Conservation (phyloP, 2,797 vertebrate species). For the Atherinosoma microstoma region DNA sequence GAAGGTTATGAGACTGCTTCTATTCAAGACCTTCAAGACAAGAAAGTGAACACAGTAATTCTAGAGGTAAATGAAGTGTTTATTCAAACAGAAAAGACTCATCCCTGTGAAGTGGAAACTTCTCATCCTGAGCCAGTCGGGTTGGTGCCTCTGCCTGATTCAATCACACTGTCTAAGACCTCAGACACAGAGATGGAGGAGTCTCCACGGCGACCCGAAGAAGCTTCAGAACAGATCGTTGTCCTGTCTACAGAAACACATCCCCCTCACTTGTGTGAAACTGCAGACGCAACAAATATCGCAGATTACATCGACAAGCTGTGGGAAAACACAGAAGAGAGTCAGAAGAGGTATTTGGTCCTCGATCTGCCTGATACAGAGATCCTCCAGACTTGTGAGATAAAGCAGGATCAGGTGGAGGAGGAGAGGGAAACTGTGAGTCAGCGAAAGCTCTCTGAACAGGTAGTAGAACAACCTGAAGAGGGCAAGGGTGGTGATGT, state of each 20-base stretch:
- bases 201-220: neutral
- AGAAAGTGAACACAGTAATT: conserved; percentile 44
- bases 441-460: conserved; percentile 8
- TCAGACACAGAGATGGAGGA: conserved; percentile 5
- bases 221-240: conserved; percentile 1
- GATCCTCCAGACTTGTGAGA: conserved; percentile 22
- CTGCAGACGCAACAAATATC: conserved; percentile 5
- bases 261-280: neutral
- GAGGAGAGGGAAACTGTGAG: neutral
- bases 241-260: too few species aligned
- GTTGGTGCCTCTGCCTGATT: neutral
- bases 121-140: conserved; percentile 10
- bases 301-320: conserved; percentile 39
- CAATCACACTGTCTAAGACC: conserved; percentile 1
- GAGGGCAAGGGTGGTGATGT: neutral
- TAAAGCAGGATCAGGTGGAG: conserved; percentile 7
- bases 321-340: conserved; percentile 43
- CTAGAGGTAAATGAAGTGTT: conserved; percentile 33
- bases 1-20: neutral
- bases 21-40: conserved; percentile 10
- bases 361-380: conserved; percentile 52
- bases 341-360: conserved; percentile 64
- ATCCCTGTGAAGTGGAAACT: conserved; percentile 3
- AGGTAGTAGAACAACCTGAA: neutral
- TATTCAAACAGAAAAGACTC: conserved; percentile 6